A percentile compares a stretch with the other conserved stretches of the same genome.
phyloP scores from a whole-genome alignment of 2,888 invertebrate genomes.

The Diplolepis rosae region DNA sequence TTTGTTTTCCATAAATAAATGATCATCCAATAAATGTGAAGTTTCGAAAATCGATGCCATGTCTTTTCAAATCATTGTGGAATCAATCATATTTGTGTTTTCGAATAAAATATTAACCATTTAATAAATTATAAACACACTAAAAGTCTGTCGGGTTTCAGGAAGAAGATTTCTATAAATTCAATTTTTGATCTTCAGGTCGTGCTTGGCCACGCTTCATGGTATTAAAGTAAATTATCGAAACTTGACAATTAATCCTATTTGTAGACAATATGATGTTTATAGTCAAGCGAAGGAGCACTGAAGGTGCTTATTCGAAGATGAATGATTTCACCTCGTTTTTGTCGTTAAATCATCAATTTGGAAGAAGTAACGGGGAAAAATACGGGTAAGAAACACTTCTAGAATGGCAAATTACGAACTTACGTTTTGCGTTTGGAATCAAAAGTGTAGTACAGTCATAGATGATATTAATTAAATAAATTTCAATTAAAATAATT shows the following conservation, averaged over 20 bases:
- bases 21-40: slow-evolving; percentile 5
- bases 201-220: slow-evolving; percentile 1
- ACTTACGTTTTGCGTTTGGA: slow-evolving; percentile 10
- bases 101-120: background rate
- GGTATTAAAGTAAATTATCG: slow-evolving; percentile 12
- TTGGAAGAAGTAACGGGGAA: slow-evolving; percentile 19
- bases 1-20: background rate
- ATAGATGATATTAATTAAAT: slow-evolving; percentile 1
- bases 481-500: background rate
- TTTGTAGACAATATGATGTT: slow-evolving; percentile 30
- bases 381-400: slow-evolving; percentile 28
- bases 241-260: slow-evolving; percentile 27
- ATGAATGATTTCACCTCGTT: slow-evolving; percentile 23
- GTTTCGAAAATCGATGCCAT: slow-evolving; percentile 23
- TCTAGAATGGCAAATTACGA: slow-evolving; percentile 27
- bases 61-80: slow-evolving; percentile 17
- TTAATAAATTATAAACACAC: background rate
- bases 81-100: slow-evolving; percentile 9
- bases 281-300: slow-evolving; percentile 29
- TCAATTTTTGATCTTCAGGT: slow-evolving; percentile 14
- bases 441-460: background rate
- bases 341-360: slow-evolving; percentile 27
- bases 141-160: background rate
- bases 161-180: background rate
- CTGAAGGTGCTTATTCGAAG: slow-evolving; percentile 27